phyloP scores from a whole-genome alignment of 2,113 vertebrate genomes.

The Thamnaconus septentrionalis region DNA sequence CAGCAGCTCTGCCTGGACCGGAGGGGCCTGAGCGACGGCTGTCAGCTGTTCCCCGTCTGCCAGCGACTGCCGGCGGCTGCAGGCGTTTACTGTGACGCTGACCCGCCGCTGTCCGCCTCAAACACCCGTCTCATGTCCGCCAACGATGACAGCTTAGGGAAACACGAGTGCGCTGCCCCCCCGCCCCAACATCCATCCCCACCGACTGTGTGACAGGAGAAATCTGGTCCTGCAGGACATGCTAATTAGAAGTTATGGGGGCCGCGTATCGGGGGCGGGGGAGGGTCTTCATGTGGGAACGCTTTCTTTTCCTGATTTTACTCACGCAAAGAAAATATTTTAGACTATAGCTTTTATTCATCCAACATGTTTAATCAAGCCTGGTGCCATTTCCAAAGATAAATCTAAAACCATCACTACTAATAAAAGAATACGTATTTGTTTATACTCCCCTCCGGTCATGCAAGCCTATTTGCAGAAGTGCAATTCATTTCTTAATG shows the following conservation, averaged over 20 bases:
- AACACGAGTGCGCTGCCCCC: conserved; percentile 11
- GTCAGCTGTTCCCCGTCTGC: conserved; percentile 52
- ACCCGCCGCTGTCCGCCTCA: conserved; percentile 43
- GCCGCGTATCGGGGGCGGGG: no score
- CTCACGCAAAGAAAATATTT: no score
- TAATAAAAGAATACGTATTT: no score
- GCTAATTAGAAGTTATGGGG: conserved; percentile 15
- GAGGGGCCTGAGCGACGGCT: conserved; percentile 23
- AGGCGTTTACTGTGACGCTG: conserved; percentile 46
- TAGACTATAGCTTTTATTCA: no score
- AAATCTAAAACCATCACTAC: no score
- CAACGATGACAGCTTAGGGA: conserved; percentile 34
- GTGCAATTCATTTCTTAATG: not conserved
- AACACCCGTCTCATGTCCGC: conserved; percentile 22
- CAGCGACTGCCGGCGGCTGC: conserved; percentile 36
- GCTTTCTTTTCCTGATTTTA: no score
- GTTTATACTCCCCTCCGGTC: no score
- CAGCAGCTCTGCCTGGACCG: conserved; percentile 7
- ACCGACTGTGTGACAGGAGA: conserved; percentile 35
- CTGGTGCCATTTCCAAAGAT: no score
- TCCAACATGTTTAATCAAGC: no score
- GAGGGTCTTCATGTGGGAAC: no score
- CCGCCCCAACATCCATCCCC: conserved; percentile 34
- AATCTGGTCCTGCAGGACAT: conserved; percentile 43
- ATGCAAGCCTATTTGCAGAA: no score